Evolutionary conservation across 2,797 vertebrate species (phyloP), one percentile per base, ranked within the genome.

Genomic region (Sciurus vulgaris): DNA sequence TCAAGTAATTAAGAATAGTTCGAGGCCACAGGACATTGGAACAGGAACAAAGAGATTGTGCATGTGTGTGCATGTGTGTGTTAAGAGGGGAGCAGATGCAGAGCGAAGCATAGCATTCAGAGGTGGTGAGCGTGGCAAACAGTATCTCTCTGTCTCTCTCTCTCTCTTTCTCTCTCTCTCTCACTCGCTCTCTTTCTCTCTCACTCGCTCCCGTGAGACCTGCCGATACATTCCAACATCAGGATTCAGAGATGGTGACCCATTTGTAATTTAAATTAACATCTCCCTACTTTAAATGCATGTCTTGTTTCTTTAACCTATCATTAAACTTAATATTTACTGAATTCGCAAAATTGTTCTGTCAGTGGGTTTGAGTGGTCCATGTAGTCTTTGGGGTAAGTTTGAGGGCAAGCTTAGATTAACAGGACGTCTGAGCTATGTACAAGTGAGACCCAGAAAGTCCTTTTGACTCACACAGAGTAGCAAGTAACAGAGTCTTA

Each of bases 321-420:
- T 41, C 63, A 70, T 70, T 85, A 85, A 78, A 65, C 11, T 69
- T 72, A 77, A 63, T 47, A 72, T 38, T 91, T 77, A 89, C 54
- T 91, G 79, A 92, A 89, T 67, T 72, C 51, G 82, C 44, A 44
- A 89, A 93, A 72, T 70, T 38, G 24, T 72, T 33, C 82, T 94
- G 20, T 93, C 81, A 96, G 86, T 70, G 89, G 26, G 18, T 87
- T 89, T 35, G 69, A 79, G 84, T 33, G 54, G 13, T 91, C 79
- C 89, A 86, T 88, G 97, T 61, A 85, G 96, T 96, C 87, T 96
- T 95, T 82, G 38, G 47, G 24, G 7, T 83, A 28, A 59, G 13
- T 79, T 33, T 83, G 95, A 98, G 97, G 6, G 41, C 96, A 96
- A 97, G 83, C 86, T 91, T 74, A 67, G 44, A 47, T 49, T 63